Evolutionary conservation across 2,113 vertebrate species (phyloP), one percentile per base, ranked within the genome.

Genomic region (Sinosuthora webbiana): DNA sequence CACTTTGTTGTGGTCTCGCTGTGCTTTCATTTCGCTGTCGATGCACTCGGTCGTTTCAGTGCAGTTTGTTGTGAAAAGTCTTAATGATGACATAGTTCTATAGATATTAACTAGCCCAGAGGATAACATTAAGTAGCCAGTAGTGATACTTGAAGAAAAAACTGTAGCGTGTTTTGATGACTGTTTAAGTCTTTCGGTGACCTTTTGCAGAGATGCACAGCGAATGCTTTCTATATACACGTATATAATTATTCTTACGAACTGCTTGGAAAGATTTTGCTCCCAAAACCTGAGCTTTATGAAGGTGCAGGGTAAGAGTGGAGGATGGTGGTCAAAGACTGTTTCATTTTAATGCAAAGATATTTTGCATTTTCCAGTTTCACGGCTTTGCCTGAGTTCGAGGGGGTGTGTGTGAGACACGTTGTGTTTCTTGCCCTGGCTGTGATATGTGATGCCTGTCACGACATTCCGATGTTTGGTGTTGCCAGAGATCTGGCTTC

Each of bases 371-470:
- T 42, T 53, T 55, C 30, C n/a, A 9, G 22, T 30, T 12, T 1
- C 1, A 8, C 0, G 4, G 3, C 23, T 63, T 59, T 35, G 39
- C 59, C 27, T 4, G 69, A 31, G 47, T 68, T 50, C 30, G 64
- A 15, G 27, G 56, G 2, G 37, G 3, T 13, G 28, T 15, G 7
- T 37, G 0, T 7, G 70, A 25, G 57, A 6, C 7, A 1, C 0
- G 1, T 3, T 89, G 50, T 41, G 21, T 62, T 44, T 41, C 3
- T 27, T 55, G 5, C 20, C 1, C 39, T 62, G 59, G 14, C 2
- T 75, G 71, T 39, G 78, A 2, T 42, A 3, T 1, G 15, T n/a
- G 33, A 5, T 59, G 15, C 17, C 1, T 19, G n/a, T 41, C 16
- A 1, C 2, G 4, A 5, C 9, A 1, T 30, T 16, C 1, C 8